Evolutionary conservation across 2,888 invertebrate species (phyloP).

Genomic region (Diarsia rubi): DNA sequence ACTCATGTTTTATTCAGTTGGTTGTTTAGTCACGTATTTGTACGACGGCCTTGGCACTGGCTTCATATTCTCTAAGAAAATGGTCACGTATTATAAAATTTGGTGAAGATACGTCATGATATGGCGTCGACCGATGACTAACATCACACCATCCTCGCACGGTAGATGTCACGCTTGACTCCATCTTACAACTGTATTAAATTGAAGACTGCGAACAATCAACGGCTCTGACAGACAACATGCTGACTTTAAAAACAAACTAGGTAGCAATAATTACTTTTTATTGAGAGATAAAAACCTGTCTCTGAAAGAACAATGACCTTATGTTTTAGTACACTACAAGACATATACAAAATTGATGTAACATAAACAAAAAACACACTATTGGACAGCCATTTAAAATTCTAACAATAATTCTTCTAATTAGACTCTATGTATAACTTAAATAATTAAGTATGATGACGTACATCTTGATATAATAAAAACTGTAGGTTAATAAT

Average conservation of each 20-base stretch:
- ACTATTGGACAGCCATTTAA: not conserved
- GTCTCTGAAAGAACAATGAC: constrained; percentile 12
- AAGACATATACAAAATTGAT: not conserved
- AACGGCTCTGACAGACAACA: not conserved
- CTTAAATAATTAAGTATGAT: constrained; percentile 6
- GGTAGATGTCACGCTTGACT: constrained; percentile 28
- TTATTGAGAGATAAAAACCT: not conserved
- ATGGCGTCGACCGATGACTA: constrained; percentile 56
- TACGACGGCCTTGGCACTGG: constrained; percentile 75
- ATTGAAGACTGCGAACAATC: constrained; percentile 18
- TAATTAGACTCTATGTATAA: not conserved
- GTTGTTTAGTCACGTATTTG: constrained; percentile 70
- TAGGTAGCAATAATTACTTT: not conserved
- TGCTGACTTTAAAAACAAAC: not conserved
- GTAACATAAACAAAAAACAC: not conserved
- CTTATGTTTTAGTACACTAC: not conserved
- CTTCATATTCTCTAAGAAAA: constrained; percentile 72
- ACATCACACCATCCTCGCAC: constrained; percentile 27
- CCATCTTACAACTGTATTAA: constrained; percentile 17
- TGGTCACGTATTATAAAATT: constrained; percentile 75
- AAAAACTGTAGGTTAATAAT: constrained; percentile 37
- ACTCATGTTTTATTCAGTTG: constrained; percentile 79
- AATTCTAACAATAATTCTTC: not conserved
- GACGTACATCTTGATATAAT: constrained; percentile 16
- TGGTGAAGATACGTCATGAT: constrained; percentile 55